Percentiles rank a stretch among this genome's conserved stretches.
phyloP scores from a whole-genome alignment of 2,797 vertebrate species.

The Molossus molossus region DNA sequence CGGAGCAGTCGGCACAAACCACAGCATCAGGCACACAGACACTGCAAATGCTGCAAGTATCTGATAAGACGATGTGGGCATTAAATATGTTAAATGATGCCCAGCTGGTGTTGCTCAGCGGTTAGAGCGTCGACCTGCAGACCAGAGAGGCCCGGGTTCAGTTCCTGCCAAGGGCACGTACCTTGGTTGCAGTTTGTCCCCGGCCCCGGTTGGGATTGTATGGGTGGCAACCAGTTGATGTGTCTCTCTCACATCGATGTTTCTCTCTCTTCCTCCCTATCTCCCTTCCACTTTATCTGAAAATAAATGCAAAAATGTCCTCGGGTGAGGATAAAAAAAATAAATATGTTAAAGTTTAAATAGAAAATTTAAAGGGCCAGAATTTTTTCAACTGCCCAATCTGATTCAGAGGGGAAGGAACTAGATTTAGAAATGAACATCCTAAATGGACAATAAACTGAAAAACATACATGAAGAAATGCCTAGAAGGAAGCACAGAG shows the following conservation, averaged over 20 bases:
- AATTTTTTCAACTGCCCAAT: background rate
- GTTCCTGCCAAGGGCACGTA: background rate
- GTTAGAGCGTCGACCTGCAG: background rate
- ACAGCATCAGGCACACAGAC: background rate
- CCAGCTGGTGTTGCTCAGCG: background rate
- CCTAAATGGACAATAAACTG: background rate
- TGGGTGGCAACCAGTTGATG: too few species aligned
- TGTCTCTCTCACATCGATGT: too few species aligned
- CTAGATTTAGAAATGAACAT: background rate
- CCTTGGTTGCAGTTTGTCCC: background rate
- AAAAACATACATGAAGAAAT: background rate
- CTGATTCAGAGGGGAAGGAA: constrained; percentile 1
- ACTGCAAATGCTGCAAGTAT: background rate
- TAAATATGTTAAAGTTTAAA: background rate
- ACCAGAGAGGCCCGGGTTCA: background rate
- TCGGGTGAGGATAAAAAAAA: too few species aligned
- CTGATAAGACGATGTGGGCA: background rate
- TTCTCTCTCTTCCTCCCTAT: too few species aligned
- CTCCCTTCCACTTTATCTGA: too few species aligned
- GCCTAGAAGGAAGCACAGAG: background rate
- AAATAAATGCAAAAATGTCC: too few species aligned
- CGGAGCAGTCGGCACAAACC: background rate
- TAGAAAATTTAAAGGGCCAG: background rate
- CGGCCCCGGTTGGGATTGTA: too few species aligned
- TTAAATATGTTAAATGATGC: background rate